These are phyloP conservation scores for Camponotus vicinus DNA, from an alignment of 1,140 invertebrate genomes.

Conservation along the genomic window DNA sequence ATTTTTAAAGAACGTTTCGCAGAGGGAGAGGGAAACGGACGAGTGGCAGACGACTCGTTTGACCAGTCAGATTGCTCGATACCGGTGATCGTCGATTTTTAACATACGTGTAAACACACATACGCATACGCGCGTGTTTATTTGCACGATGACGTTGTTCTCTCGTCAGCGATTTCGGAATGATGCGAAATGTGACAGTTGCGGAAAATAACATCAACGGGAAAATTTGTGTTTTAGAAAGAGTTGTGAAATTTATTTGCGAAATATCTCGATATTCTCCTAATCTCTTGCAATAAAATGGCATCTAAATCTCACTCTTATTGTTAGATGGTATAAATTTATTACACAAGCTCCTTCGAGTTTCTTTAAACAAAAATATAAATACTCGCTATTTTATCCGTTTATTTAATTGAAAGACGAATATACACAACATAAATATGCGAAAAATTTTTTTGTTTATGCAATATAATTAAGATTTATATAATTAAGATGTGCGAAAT, in stretches of 20 bases:
- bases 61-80: not conserved
- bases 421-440: not conserved
- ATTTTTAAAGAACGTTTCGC: conserved; percentile 49
- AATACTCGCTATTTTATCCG: too few species aligned
- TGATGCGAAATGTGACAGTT: conserved; percentile 36
- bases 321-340: not conserved
- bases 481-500: not conserved
- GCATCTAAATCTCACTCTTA: not conserved
- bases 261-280: not conserved
- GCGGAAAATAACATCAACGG: not conserved
- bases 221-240: not conserved
- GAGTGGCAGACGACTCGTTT: not conserved
- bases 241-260: not conserved
- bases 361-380: not conserved
- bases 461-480: not conserved
- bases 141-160: conserved; percentile 2
- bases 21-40: not conserved
- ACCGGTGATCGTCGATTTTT: conserved; percentile 1
- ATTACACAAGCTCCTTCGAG: not conserved
- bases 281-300: not conserved
- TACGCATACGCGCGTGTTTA: conserved; percentile 3
- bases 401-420: not conserved
- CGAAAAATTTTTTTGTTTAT: not conserved
- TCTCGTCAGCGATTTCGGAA: conserved; percentile 25
- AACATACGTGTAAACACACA: not conserved